These are phyloP conservation scores for Delichon dasypus DNA, from an alignment of 2,797 vertebrate species.

Conservation along the genomic window DNA sequence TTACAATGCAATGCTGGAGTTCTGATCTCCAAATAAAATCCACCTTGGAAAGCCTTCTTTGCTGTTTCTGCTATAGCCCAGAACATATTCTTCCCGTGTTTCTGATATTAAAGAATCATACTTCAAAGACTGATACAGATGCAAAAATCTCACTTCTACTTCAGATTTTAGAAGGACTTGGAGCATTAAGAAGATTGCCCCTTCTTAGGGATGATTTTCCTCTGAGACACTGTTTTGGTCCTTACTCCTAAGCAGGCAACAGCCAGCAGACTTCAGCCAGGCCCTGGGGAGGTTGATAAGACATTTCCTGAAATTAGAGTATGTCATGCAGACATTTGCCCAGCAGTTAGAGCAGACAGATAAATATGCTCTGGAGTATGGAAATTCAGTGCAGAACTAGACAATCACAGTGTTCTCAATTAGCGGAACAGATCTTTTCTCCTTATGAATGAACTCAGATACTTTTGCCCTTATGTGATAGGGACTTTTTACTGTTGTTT, in stretches of 20 bases:
- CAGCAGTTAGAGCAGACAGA: not conserved
- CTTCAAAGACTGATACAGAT: not conserved
- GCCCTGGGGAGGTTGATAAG: not conserved
- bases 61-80: not conserved
- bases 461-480: not conserved
- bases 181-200: not conserved
- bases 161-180: not conserved
- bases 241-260: not conserved
- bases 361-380: accelerated
- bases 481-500: not conserved
- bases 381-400: not conserved
- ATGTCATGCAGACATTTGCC: not conserved
- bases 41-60: not conserved
- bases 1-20: not conserved
- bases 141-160: not conserved
- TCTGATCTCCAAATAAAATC: not conserved
- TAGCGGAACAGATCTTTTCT: not conserved
- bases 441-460: not conserved
- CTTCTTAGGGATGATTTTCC: not conserved
- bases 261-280: not conserved
- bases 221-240: not conserved
- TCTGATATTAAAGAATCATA: not conserved
- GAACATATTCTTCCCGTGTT: not conserved
- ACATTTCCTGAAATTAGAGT: not conserved
- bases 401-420: not conserved